These are phyloP conservation scores for Xiphydria camelus DNA, from an alignment of 2,888 invertebrate species.

Conservation along the genomic window DNA sequence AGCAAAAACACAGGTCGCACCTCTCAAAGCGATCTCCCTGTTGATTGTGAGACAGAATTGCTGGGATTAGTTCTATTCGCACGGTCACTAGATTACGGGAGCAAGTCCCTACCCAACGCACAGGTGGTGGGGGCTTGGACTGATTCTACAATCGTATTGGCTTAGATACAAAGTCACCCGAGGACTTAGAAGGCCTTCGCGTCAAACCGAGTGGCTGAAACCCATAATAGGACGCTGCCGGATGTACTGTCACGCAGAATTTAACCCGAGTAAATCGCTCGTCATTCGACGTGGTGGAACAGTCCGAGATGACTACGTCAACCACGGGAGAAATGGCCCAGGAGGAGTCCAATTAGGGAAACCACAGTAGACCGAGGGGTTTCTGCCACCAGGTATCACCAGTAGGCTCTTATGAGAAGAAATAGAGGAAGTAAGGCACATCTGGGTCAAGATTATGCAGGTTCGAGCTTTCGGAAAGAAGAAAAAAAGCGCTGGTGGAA, in stretches of 20 bases:
- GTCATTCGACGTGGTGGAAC: neutral
- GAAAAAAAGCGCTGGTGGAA: neutral
- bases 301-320: neutral
- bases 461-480: neutral
- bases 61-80: neutral
- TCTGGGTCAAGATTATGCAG: neutral
- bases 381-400: neutral
- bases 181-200: constrained; percentile 1
- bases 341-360: too few relatives aligned
- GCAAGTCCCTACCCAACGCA: neutral
- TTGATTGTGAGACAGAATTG: neutral
- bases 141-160: constrained; percentile 14
- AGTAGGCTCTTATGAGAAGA: neutral
- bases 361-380: too few relatives aligned
- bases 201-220: constrained; percentile 7
- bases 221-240: constrained; percentile 9
- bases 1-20: neutral
- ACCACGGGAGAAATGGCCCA: neutral
- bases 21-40: neutral
- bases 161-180: constrained; percentile 8
- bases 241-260: neutral
- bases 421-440: neutral
- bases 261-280: neutral
- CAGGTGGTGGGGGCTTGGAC: constrained; percentile 2
- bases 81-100: neutral